Conservation (phyloP, 2,888 invertebrate species). For the Rhogogaster chlorosoma region DNA sequence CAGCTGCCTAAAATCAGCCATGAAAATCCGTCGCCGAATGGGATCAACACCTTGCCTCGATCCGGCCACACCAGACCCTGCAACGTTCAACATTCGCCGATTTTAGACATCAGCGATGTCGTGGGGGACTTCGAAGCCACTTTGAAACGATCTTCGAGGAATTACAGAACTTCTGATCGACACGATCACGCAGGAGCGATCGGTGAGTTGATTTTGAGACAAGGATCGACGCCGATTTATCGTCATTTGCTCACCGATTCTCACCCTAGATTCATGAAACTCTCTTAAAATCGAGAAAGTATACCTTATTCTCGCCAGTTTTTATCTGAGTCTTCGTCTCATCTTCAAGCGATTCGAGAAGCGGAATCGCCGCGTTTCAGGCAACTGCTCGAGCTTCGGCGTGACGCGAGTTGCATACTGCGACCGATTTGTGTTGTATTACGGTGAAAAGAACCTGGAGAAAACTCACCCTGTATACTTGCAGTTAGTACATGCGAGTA, state of each 20-base stretch:
- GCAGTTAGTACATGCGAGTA: too few relatives aligned
- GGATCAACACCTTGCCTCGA: conserved; percentile 63
- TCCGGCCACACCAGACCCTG: conserved; percentile 59
- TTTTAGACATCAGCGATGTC: conserved; percentile 78
- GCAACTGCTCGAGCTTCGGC: neutral
- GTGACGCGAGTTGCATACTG: neutral
- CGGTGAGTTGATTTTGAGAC: conserved; percentile 55
- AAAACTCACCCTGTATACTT: too few relatives aligned
- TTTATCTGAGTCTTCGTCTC: too few relatives aligned
- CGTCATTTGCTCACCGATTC: neutral
- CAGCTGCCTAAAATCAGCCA: conserved; percentile 67
- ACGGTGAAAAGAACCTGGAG: too few relatives aligned
- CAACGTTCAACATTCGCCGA: conserved; percentile 61
- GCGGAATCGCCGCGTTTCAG: neutral
- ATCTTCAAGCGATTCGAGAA: too few relatives aligned
- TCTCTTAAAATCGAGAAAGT: too few relatives aligned
- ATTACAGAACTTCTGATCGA: conserved; percentile 36
- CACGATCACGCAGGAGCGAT: conserved; percentile 54
- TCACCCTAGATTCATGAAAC: neutral
- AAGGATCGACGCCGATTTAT: neutral
- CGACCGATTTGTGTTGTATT: too few relatives aligned
- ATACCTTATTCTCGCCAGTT: neutral
- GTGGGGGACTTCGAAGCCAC: conserved; percentile 87
- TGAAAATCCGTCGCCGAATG: conserved; percentile 64
- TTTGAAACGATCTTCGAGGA: conserved; percentile 78